Evolutionary conservation across 2,113 vertebrate genomes (phyloP).

Genomic region (Hippocampus zosterae): DNA sequence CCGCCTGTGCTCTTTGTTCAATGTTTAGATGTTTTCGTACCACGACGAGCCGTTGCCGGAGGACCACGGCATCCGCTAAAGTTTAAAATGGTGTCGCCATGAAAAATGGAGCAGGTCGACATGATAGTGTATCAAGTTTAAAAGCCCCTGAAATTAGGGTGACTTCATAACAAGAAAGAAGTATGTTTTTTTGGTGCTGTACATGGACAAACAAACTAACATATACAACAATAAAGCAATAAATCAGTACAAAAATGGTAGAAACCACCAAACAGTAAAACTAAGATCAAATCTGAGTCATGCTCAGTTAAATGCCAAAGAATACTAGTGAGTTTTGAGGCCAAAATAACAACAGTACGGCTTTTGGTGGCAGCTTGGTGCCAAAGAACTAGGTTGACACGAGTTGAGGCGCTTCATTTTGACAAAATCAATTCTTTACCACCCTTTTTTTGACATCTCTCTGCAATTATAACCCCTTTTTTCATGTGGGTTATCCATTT

Average conservation of each 20-base stretch:
- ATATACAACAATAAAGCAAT: too few relatives aligned
- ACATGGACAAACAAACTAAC: too few relatives aligned
- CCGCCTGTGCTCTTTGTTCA: background rate
- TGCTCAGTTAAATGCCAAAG: too few relatives aligned
- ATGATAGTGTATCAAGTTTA: background rate
- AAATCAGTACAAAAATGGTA: too few relatives aligned
- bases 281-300: too few relatives aligned
- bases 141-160: background rate
- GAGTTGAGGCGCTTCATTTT: background rate
- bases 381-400: background rate
- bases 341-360: too few relatives aligned
- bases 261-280: too few relatives aligned
- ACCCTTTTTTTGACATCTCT: background rate
- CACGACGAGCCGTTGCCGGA: background rate
- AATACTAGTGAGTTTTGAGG: too few relatives aligned
- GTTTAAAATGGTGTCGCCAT: background rate
- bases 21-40: background rate
- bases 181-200: background rate
- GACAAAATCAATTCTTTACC: background rate
- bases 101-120: background rate
- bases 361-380: too few relatives aligned
- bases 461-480: background rate
- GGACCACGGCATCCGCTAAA: background rate
- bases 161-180: background rate
- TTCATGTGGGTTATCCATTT: background rate